Evolutionary conservation across 2,113 vertebrate genomes (phyloP).

Genomic region (Melanostigma gelatinosum): DNA sequence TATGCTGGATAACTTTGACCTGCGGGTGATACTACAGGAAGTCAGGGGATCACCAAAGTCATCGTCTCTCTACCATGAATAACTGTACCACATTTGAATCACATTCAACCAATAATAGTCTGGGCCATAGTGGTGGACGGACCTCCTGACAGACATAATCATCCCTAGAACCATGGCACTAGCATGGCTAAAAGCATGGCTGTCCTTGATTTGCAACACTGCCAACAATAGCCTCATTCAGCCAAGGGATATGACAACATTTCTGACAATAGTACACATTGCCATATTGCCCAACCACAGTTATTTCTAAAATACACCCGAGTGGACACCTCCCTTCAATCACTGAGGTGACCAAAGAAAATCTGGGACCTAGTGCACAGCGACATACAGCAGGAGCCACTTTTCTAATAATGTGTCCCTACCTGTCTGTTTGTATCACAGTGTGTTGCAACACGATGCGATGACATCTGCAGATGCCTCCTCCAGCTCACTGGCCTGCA

Average conservation of each 20-base stretch:
- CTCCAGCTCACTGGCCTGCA: conserved; percentile 27
- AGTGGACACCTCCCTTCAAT: neutral
- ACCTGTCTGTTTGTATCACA: conserved; percentile 4
- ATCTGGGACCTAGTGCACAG: neutral
- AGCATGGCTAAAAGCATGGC: neutral
- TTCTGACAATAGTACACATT: neutral
- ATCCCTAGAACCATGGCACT: neutral
- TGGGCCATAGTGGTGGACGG: neutral
- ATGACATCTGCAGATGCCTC: conserved; percentile 9
- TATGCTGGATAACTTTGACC: too few species aligned
- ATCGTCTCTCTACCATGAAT: neutral
- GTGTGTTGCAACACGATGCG: neutral
- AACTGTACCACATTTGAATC: neutral
- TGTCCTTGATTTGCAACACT: neutral
- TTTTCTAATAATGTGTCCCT: neutral
- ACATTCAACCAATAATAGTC: neutral
- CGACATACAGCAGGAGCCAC: neutral
- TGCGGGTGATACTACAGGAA: neutral
- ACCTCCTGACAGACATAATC: neutral
- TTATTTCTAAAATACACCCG: neutral
- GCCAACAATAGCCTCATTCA: neutral
- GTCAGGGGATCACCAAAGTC: neutral
- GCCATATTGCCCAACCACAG: neutral
- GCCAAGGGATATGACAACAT: neutral
- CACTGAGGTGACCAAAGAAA: neutral